Base-by-base conservation (phyloP, 2,888 invertebrate species). In the Drepana falcataria region DNA sequence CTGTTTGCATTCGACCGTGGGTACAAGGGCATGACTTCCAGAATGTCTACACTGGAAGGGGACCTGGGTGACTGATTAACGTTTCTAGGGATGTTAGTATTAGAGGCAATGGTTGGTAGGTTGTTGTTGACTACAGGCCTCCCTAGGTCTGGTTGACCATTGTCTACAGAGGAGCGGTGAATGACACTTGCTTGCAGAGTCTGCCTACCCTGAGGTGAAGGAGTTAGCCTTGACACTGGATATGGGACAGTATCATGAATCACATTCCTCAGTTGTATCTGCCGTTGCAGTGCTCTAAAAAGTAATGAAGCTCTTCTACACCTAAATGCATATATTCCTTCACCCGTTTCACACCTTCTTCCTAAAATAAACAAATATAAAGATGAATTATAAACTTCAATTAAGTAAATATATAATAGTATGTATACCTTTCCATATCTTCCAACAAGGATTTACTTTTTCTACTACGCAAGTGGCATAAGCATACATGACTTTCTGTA, bases 281-380 rank as follows among this genome's bases (percentile, higher is more conserved):
- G 94, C 58, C 95, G 94, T 83, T 98, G 97, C 53, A 99, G 93
- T 70, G 96, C 93, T 70, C 96, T 95, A 85, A 98, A 98, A 48
- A 99, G 91, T 59, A 95, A 92, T 71, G 97, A 96, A 5, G 98
- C 98, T 78, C 96, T 93, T 54, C 94, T 93, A 80, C 98, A 98
- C 66, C 95, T 95, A 83, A 99, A 99, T 34, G 97, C 98, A 87
- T 97, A 99, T 68, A 99, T 97, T 4, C 98, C 98, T 62, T 96
- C 95, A 0, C 99, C 99, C 2, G 98, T 98, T 53, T 95, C 94
- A 83, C 98, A 98, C 60, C 95, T 91, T 63, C 95, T 89, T 6
- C 95, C 95, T 91, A 69, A 84, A 77, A 21, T 34, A 63, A 53
- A 91, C 77, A 37, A 48, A 44, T 2, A 49, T 21, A 44, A 33